A percentile compares a stretch with the other conserved stretches of the same genome.
Evolutionary conservation across 2,888 invertebrate genomes (phyloP).

Genomic region (Bruchidius siliquastri): DNA sequence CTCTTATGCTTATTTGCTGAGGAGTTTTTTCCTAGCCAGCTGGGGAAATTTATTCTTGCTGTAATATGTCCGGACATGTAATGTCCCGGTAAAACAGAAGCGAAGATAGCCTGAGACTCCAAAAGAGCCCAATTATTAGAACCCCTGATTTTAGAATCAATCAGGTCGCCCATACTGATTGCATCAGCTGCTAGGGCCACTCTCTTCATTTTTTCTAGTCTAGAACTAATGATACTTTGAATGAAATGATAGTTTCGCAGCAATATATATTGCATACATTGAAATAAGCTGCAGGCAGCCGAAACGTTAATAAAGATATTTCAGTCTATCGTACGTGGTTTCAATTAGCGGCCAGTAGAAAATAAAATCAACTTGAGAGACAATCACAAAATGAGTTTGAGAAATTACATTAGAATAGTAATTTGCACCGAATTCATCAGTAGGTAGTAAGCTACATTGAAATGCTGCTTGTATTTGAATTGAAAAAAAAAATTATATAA

Average conservation of each 20-base stretch:
- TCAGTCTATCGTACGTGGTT: too few species aligned
- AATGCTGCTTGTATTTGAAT: too few species aligned
- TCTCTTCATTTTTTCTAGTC: slow-evolving; percentile 45
- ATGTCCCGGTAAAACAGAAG: slow-evolving; percentile 87
- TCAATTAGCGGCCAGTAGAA: too few species aligned
- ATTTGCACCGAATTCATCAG: too few species aligned
- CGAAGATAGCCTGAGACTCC: slow-evolving; percentile 79
- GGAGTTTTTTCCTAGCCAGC: slow-evolving; percentile 96
- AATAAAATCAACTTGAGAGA: too few species aligned
- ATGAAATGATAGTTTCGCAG: neutral
- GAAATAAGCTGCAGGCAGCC: too few species aligned
- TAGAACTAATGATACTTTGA: slow-evolving; percentile 10
- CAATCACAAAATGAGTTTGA: too few species aligned
- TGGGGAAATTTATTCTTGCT: slow-evolving; percentile 83
- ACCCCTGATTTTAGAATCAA: slow-evolving; percentile 76
- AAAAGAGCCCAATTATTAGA: slow-evolving; percentile 83
- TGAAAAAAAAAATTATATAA: too few species aligned
- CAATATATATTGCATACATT: too few species aligned
- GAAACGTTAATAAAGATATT: too few species aligned
- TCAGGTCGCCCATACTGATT: slow-evolving; percentile 79
- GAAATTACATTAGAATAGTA: too few species aligned
- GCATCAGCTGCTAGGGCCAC: slow-evolving; percentile 80
- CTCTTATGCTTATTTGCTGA: slow-evolving; percentile 74
- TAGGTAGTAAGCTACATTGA: too few species aligned
- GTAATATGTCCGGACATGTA: slow-evolving; percentile 74